Conservation (phyloP, 2,113 vertebrate genomes). For the Limnothrissa miodon region DNA sequence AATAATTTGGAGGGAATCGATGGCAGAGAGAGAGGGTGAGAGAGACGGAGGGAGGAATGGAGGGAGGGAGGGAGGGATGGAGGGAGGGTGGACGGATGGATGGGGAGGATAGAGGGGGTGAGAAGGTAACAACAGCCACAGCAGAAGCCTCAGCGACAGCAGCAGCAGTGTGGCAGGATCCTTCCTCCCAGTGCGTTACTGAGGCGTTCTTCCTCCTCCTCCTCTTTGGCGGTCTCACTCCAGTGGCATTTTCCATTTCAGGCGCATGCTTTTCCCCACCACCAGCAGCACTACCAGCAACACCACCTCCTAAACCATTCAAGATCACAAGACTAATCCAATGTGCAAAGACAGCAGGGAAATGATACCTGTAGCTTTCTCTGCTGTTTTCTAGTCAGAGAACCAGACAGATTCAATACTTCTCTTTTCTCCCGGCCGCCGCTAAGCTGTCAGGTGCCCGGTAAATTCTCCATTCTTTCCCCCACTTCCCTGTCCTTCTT, state of each 20-base stretch:
- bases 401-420: constrained; percentile 21
- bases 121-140: not conserved
- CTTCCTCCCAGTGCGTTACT: constrained; percentile 63
- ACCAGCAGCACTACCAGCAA: not conserved
- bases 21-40: constrained; percentile 22
- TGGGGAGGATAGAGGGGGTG: not conserved
- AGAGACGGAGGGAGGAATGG: constrained; percentile 20
- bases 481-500: not conserved
- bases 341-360: constrained; percentile 14
- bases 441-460: constrained; percentile 24
- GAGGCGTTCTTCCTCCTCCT: constrained; percentile 67
- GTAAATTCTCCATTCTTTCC: constrained; percentile 18
- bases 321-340: constrained; percentile 33
- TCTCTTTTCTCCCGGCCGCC: not conserved
- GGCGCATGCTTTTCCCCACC: constrained; percentile 38
- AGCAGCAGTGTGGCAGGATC: too few species aligned
- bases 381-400: constrained; percentile 5
- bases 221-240: constrained; percentile 60
- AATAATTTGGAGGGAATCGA: constrained; percentile 47
- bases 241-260: constrained; percentile 58
- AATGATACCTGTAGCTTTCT: constrained; percentile 21
- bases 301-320: constrained; percentile 8
- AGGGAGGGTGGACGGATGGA: constrained; percentile 24
- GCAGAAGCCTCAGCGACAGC: constrained; percentile 45
- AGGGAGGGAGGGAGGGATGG: not conserved